Percentiles rank a stretch among this genome's conserved stretches.
phyloP scores from a whole-genome alignment of 1,140 invertebrate genomes.

The Andrena cerasifolii region DNA sequence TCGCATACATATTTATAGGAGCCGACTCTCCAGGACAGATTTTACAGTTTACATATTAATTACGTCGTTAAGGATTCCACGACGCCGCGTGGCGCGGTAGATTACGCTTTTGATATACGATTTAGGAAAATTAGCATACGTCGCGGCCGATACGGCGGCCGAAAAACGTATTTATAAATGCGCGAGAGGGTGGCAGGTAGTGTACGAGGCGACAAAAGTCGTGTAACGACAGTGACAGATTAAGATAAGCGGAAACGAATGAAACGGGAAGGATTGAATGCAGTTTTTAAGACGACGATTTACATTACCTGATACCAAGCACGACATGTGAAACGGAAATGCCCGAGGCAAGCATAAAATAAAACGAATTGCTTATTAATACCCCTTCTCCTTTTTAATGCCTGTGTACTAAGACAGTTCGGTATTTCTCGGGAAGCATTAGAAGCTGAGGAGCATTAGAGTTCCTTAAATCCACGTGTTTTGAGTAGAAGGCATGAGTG shows the following conservation, averaged over 20 bases:
- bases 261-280: not conserved
- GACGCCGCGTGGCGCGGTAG: conserved; percentile 22
- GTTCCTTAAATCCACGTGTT: too few species aligned
- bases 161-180: conserved; percentile 21
- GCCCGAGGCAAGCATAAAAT: too few species aligned
- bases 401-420: too few species aligned
- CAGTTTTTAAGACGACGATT: too few species aligned
- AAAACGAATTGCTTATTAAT: too few species aligned
- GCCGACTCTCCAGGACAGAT: conserved; percentile 34
- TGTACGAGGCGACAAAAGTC: not conserved
- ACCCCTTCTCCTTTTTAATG: too few species aligned
- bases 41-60: conserved; percentile 59
- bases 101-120: conserved; percentile 45
- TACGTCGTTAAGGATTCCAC: conserved; percentile 55
- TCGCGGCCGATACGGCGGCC: not conserved
- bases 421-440: too few species aligned
- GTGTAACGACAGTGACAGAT: not conserved
- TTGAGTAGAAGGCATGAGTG: too few species aligned
- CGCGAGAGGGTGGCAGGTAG: not conserved
- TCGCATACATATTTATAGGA: conserved; percentile 54
- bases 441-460: too few species aligned
- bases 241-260: not conserved
- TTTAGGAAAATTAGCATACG: conserved; percentile 32
- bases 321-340: too few species aligned
- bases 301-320: too few species aligned